Evolutionary conservation across 2,113 vertebrate species (phyloP).

Genomic region (Colistium nudipinnis): DNA sequence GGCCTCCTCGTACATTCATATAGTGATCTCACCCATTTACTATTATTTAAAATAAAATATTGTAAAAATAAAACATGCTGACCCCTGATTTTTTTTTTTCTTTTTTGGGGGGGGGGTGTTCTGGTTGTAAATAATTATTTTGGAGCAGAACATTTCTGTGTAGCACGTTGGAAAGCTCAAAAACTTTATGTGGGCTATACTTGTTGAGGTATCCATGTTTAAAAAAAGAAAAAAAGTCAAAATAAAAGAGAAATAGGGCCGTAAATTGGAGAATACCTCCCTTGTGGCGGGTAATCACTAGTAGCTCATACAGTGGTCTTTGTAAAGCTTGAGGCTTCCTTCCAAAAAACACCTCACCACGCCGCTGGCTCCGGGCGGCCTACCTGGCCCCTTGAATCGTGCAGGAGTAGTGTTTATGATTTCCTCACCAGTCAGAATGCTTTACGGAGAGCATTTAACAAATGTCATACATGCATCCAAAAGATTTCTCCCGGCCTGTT

Average conservation of each 20-base stretch:
- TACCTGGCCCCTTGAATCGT: conserved; percentile 64
- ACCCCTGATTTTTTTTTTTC: not conserved
- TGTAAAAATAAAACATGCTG: conserved; percentile 2
- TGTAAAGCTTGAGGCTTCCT: conserved; percentile 33
- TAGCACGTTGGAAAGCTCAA: conserved; percentile 8
- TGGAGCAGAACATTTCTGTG: not conserved
- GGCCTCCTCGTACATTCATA: conserved; percentile 16
- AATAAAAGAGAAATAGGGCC: conserved; percentile 45
- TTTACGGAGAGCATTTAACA: conserved; percentile 68
- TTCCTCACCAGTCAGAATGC: conserved; percentile 66
- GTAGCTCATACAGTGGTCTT: conserved; percentile 57
- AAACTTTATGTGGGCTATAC: not conserved
- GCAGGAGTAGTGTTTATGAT: conserved; percentile 65
- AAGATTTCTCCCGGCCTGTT: conserved; percentile 62
- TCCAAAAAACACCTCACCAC: conserved; percentile 63
- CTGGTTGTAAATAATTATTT: conserved; percentile 18
- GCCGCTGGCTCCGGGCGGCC: conserved; percentile 19
- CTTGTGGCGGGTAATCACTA: conserved; percentile 58
- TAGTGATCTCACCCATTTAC: conserved; percentile 17
- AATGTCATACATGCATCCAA: conserved; percentile 60
- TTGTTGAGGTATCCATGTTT: too few relatives aligned
- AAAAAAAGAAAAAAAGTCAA: conserved; percentile 15
- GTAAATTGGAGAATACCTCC: conserved; percentile 55
- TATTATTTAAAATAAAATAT: conserved; percentile 23
- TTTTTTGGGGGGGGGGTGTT: too few relatives aligned